Base-by-base conservation (phyloP, 2,797 vertebrate genomes). In the Catharus ustulatus region DNA sequence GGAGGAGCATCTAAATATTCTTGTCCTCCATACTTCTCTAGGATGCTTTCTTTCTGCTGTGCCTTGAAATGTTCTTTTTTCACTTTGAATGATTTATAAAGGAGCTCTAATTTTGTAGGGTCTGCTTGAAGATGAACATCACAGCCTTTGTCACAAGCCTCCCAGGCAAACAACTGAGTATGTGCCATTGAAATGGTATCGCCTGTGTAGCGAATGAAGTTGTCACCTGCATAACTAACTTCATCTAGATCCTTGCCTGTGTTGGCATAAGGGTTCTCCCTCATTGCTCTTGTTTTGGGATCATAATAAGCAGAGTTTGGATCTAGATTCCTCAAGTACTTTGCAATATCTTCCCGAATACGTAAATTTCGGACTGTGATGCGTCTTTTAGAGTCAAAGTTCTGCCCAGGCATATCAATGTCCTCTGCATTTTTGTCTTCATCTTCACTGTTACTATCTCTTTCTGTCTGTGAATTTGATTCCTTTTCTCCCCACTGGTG, bases 261-360 rank as follows among this genome's bases (percentile, higher is more conserved):
- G 95, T 98, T 99, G 87, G 98, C 97, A 91, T 99, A 99, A 0
- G 99, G 99, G 95, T 99, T 99, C 96, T 99, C 99, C 87, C 99
- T 99, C 99, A 99, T 99, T 4, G 99, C 98, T 97, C 99, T 98
- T 8, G 99, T 99, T 98, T 99, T 99, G 80, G 99, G 99, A 97
- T 99, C 99, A 38, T 99, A 99, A 93, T 99, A 99, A 72, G 99
- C 99, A 36, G 99, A 99, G 96, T 99, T 99, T 94, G 99, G 99
- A 98, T 99, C 99, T 94, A 99, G 97, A 95, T 99, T 99, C 96
- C 99, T 98, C 95, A 99, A 96, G 96, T 99, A 99, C 97, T 99
- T 99, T 48, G 99, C 99, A 19, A 98, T 99, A 96, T 99, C 99
- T 97, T 99, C 99, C 95, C 99, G 97, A 97, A 99, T 99, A 92